phyloP scores from a whole-genome alignment of 2,113 vertebrate species.

The Sander lucioperca region DNA sequence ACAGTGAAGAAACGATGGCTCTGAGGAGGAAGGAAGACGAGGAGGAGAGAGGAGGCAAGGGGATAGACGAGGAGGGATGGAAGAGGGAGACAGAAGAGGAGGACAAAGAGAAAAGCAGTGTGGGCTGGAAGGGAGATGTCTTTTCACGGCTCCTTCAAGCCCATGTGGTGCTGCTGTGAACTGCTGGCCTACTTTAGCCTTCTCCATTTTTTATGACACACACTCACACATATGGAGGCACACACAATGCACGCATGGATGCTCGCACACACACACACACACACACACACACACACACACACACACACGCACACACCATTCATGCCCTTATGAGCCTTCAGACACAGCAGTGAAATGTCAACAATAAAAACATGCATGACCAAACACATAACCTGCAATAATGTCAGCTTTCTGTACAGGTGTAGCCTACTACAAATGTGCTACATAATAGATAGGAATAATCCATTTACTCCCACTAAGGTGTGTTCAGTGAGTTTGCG shows the following conservation, averaged over 20 bases:
- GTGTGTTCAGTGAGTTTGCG: too few relatives aligned
- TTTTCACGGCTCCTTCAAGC: conserved; percentile 21
- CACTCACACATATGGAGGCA: background rate
- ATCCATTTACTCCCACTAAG: too few relatives aligned
- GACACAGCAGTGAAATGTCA: conserved; percentile 37
- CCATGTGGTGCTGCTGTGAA: conserved; percentile 51
- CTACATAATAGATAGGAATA: background rate
- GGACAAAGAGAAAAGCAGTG: background rate
- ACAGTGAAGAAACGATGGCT: background rate
- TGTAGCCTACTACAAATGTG: background rate
- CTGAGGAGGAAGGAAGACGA: background rate
- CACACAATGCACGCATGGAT: background rate
- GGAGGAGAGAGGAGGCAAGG: background rate
- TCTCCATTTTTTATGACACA: conserved; percentile 74
- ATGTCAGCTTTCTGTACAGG: background rate
- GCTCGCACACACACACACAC: background rate
- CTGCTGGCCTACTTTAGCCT: conserved; percentile 71
- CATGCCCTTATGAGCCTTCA: conserved; percentile 1
- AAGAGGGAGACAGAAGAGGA: conserved; percentile 3
- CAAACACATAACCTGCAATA: background rate
- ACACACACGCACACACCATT: background rate
- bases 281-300: conserved; percentile 5
- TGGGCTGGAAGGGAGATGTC: conserved; percentile 5
- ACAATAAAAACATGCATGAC: background rate
- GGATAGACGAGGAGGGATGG: background rate